These are phyloP conservation scores for Phocides pigmalion DNA, from an alignment of 1,140 invertebrate genomes.

Conservation along the genomic window DNA sequence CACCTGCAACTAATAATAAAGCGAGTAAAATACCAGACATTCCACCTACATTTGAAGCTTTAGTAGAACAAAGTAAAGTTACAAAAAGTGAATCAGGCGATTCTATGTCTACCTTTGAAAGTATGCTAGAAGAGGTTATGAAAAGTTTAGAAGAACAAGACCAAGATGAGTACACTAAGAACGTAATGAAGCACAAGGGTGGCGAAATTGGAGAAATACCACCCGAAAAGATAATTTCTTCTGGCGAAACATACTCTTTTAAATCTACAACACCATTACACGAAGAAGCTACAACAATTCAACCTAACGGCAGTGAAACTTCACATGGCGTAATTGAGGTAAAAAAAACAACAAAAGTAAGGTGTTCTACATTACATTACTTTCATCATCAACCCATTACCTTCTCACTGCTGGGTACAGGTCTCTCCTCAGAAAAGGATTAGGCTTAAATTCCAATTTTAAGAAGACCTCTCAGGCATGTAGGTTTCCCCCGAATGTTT, in stretches of 20 bases:
- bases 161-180: conserved; percentile 76
- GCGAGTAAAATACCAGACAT: conserved; percentile 71
- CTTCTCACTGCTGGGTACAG: no score
- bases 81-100: conserved; percentile 64
- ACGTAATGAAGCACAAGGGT: conserved; percentile 80
- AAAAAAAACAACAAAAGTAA: conserved; percentile 33
- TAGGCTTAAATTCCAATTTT: no score
- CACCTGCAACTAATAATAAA: conserved; percentile 73
- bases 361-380: no score
- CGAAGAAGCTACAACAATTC: conserved; percentile 50
- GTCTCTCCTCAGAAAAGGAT: no score
- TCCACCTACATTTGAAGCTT: conserved; percentile 73
- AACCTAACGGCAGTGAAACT: conserved; percentile 40
- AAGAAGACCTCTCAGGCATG: no score
- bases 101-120: conserved; percentile 77
- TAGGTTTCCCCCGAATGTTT: no score
- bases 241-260: conserved; percentile 55
- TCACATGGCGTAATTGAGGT: conserved; percentile 54
- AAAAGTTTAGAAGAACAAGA: conserved; percentile 82
- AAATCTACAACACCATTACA: conserved; percentile 50
- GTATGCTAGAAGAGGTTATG: conserved; percentile 82
- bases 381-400: background rate
- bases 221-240: conserved; percentile 71
- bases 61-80: conserved; percentile 74
- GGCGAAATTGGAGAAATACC: conserved; percentile 83